A percentile compares a stretch with the other conserved stretches of the same genome.
phyloP scores from a whole-genome alignment of 2,113 vertebrate genomes.

The Pardalotus punctatus region DNA sequence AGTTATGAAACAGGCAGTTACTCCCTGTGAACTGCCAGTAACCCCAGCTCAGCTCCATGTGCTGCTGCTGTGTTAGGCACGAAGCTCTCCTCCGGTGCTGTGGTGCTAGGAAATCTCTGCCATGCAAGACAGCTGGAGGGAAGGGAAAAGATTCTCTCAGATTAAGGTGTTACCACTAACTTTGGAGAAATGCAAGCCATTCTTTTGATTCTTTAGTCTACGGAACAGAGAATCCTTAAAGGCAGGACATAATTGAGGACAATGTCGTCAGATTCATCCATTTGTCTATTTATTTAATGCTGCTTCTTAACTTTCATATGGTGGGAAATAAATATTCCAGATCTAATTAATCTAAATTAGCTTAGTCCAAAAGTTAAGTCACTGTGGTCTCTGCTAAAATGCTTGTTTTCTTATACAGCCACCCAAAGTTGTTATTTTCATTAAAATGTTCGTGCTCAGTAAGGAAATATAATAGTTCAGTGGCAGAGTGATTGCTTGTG shows the following conservation, averaged over 20 bases:
- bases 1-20: neutral
- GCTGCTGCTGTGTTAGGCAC: neutral
- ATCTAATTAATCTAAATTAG: neutral
- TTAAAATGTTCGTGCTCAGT: neutral
- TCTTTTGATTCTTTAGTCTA: neutral
- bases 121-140: too few relatives aligned
- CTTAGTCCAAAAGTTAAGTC: neutral
- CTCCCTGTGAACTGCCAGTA: rapidly evolving
- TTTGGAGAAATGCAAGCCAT: neutral
- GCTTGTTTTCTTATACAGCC: neutral
- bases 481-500: neutral
- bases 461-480: neutral
- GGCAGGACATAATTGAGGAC: neutral
- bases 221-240: neutral
- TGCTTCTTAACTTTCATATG: neutral
- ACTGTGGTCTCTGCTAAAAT: neutral
- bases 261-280: neutral
- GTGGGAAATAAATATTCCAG: neutral
- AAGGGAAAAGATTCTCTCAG: neutral
- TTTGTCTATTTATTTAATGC: neutral
- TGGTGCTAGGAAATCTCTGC: neutral
- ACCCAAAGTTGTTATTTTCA: neutral
- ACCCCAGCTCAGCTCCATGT: neutral
- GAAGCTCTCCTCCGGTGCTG: neutral
- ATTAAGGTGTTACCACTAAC: neutral